Base-by-base conservation (phyloP, 2,888 invertebrate species). In the Heteromurus nitidus region DNA sequence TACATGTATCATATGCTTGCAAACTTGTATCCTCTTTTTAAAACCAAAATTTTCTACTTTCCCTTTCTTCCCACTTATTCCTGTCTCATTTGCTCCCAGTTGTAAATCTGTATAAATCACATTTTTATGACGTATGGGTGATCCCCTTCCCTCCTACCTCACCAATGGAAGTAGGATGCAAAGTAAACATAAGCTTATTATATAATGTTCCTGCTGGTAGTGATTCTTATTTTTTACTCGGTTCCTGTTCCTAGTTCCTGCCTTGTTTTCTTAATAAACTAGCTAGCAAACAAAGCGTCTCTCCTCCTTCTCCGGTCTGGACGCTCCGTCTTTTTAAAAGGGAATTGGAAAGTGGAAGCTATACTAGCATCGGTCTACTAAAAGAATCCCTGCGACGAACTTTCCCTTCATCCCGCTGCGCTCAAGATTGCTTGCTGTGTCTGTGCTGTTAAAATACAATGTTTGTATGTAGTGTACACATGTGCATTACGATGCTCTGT, bases 31-130 rank as follows among this genome's bases (percentile, higher is more conserved):
- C n/a, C n/a, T n/a, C n/a, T n/a, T n/a, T n/a, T n/a, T n/a, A n/a
- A n/a, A n/a, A n/a, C n/a, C n/a, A n/a, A n/a, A n/a, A 36, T 36
- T 36, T 36, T 36, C n/a, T 16, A 11, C 16, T 47, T 47, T 47
- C 47, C 47, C 47, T n/a, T 47, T 11, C 7, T 47, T 47, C 13
- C 13, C 36, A n/a, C n/a, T 47, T 47, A n/a, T n/a, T 11, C 16
- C 47, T 47, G 47, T 47, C 47, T 47, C 47, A 47, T 55, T 70
- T 70, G 31, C 24, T 22, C 53, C 13, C 24, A 13, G 55, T 55
- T 26, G 58, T 58, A 70, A 70, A 70, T 70, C 70, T 58, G 58
- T 18, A 36, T 58, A 58, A 70, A 58, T 70, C 70, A 58, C 42
- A 58, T 42, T 55, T 70, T 70, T 70, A 58, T 70, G 70, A 70